A percentile compares a stretch with the other conserved stretches of the same genome.
phyloP scores from a whole-genome alignment of 1,140 invertebrate genomes.

The Thalassaphorura encarpata region DNA sequence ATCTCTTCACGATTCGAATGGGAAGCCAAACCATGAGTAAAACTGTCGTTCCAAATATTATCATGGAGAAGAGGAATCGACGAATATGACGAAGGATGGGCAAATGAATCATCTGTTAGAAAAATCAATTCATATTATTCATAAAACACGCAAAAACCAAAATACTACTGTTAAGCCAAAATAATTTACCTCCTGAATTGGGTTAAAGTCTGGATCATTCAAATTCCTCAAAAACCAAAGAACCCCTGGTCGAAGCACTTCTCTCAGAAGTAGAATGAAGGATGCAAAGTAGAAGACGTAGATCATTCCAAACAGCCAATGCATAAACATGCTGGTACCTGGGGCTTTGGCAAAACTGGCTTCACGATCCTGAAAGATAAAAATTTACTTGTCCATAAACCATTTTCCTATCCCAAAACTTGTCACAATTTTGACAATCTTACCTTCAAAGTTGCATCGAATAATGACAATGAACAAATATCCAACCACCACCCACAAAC shows the following conservation, averaged over 20 bases:
- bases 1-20: constrained; percentile 69
- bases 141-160: not conserved
- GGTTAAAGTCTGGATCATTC: constrained; percentile 98
- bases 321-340: constrained; percentile 93
- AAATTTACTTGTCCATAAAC: not conserved
- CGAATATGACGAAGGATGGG: constrained; percentile 83
- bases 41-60: constrained; percentile 93
- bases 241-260: constrained; percentile 89
- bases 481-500: constrained; percentile 99
- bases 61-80: constrained; percentile 78
- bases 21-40: constrained; percentile 94
- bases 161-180: not conserved
- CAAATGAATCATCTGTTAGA: constrained; percentile 85
- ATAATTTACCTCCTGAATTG: constrained; percentile 76
- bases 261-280: constrained; percentile 83
- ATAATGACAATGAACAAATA: constrained; percentile 90
- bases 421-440: not conserved
- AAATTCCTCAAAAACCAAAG: constrained; percentile 94
- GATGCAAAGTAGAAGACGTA: constrained; percentile 99
- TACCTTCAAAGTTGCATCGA: constrained; percentile 81
- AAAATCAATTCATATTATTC: too few relatives aligned
- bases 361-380: constrained; percentile 50
- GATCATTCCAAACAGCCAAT: constrained; percentile 99
- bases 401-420: not conserved
- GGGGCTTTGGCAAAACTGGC: constrained; percentile 77